A percentile compares a stretch with the other conserved stretches of the same genome.
Conservation (phyloP, 1,140 invertebrate genomes). For the Cydia pomonella region DNA sequence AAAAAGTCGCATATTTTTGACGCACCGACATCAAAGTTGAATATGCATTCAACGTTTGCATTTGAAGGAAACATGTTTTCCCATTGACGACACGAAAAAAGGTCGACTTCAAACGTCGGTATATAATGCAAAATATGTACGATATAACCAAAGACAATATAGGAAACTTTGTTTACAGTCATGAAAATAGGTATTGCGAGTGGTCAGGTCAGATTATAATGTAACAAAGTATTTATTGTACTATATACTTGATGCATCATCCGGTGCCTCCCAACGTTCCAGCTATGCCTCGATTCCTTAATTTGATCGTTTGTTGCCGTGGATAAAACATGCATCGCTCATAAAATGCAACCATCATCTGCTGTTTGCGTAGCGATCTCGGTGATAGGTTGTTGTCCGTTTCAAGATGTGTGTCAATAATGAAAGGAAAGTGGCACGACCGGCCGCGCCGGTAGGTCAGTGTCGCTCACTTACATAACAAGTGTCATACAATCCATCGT, state of each 20-base stretch:
- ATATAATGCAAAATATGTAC: no score
- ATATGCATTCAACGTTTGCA: constrained; percentile 4
- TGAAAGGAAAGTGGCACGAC: constrained; percentile 74
- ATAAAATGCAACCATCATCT: background rate
- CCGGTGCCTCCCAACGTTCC: background rate
- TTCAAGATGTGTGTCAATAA: constrained; percentile 74
- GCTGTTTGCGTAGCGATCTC: constrained; percentile 42
- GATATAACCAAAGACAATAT: background rate
- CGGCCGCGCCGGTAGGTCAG: constrained; percentile 69
- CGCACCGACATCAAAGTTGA: background rate
- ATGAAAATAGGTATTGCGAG: background rate
- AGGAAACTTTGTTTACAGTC: background rate
- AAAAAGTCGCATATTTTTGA: background rate
- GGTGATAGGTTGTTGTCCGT: constrained; percentile 53
- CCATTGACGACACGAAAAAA: background rate
- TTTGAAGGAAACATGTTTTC: background rate
- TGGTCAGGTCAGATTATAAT: background rate
- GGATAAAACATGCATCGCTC: background rate
- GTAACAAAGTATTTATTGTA: background rate
- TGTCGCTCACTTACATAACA: constrained; percentile 71
- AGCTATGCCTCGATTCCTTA: background rate
- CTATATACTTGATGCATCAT: background rate
- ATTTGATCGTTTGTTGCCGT: background rate
- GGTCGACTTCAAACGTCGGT: no score
- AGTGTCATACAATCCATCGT: constrained; percentile 62